These are phyloP conservation scores for Drosophila subsilvestris DNA, from an alignment of 2,888 invertebrate genomes.

Conservation along the genomic window DNA sequence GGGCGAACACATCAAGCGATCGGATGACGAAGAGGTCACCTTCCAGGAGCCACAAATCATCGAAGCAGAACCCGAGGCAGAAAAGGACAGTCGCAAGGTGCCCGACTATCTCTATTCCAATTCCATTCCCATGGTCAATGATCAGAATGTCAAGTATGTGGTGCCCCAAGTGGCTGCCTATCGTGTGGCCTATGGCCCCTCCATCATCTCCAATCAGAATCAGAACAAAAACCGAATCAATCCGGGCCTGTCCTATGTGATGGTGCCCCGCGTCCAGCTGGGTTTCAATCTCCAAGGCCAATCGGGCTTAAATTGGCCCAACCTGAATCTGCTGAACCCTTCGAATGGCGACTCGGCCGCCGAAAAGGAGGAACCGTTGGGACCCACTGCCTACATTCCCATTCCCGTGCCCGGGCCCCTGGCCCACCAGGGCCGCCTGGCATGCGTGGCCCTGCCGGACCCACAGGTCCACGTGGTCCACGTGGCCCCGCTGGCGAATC, in stretches of 20 bases:
- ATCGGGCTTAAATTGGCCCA: constrained; percentile 57
- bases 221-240: constrained; percentile 42
- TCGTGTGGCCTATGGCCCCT: constrained; percentile 62
- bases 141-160: constrained; percentile 71
- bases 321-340: constrained; percentile 42
- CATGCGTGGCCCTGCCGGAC: constrained; percentile 32
- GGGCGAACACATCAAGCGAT: constrained; percentile 46
- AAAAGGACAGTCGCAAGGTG: constrained; percentile 72
- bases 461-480: constrained; percentile 47
- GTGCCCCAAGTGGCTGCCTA: constrained; percentile 69
- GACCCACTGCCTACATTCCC: constrained; percentile 41
- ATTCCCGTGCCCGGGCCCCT: constrained; percentile 67
- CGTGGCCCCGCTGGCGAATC: constrained; percentile 48
- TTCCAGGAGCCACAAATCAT: constrained; percentile 62
- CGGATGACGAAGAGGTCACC: constrained; percentile 39
- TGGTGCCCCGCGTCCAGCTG: constrained; percentile 67
- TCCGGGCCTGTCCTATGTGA: constrained; percentile 48
- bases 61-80: constrained; percentile 52
- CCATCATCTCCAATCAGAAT: constrained; percentile 32
- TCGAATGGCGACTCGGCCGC: constrained; percentile 21
- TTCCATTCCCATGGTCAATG: constrained; percentile 71
- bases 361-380: constrained; percentile 58
- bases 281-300: constrained; percentile 78
- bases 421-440: constrained; percentile 66
- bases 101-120: constrained; percentile 80